These are phyloP conservation scores for Megathymus violae DNA, from an alignment of 1,140 invertebrate species.

Conservation along the genomic window DNA sequence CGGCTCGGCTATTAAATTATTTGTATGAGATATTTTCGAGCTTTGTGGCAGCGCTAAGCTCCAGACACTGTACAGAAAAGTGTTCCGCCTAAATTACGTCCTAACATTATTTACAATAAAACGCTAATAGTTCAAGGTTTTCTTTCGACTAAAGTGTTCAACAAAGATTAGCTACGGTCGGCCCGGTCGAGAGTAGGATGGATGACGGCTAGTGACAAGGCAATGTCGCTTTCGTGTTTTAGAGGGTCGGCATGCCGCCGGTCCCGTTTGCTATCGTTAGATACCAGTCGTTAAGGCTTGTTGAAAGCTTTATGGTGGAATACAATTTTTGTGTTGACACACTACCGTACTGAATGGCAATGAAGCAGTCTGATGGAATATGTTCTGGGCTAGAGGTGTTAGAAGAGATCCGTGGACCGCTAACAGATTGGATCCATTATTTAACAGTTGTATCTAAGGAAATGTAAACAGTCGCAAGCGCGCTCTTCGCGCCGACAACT, in stretches of 20 bases:
- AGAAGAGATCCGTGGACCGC: no score
- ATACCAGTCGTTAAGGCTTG: not conserved
- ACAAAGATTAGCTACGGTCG: no score
- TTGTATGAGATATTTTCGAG: conserved; percentile 47
- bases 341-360: no score
- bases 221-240: not conserved
- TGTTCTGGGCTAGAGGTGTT: no score
- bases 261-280: not conserved
- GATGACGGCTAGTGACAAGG: not conserved
- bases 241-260: not conserved
- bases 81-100: conserved; percentile 26
- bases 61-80: conserved; percentile 31
- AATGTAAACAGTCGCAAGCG: no score
- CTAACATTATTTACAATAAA: conserved; percentile 22
- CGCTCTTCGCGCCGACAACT: no score
- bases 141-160: no score
- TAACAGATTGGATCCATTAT: no score
- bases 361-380: no score
- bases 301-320: no score
- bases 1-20: conserved; percentile 71
- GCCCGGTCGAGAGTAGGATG: not conserved
- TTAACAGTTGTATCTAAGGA: no score
- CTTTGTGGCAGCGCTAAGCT: conserved; percentile 26
- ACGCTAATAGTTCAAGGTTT: not conserved
- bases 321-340: no score